These are phyloP conservation scores for Phalangium opilio DNA, from an alignment of 2,888 invertebrate species.

Conservation along the genomic window DNA sequence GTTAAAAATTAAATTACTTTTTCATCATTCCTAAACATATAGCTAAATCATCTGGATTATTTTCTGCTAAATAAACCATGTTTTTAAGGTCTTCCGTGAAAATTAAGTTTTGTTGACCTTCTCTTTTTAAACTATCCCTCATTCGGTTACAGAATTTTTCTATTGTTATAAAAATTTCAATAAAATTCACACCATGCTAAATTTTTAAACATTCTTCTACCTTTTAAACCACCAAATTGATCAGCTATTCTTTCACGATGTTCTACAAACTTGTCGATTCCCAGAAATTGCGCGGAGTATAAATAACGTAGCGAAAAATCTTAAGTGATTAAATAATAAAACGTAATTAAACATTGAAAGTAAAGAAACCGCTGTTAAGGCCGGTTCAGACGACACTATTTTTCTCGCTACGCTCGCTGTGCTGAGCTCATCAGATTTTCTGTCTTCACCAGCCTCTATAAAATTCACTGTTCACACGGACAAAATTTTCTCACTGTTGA, in stretches of 20 bases:
- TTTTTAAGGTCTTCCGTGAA: slow-evolving; percentile 74
- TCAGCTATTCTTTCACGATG: slow-evolving; percentile 20
- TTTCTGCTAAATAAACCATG: slow-evolving; percentile 53
- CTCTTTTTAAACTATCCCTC: slow-evolving; percentile 42
- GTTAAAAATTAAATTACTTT: slow-evolving; percentile 36
- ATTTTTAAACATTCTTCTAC: slow-evolving; percentile 12
- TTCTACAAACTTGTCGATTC: slow-evolving; percentile 22
- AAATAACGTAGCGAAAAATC: slow-evolving; percentile 13
- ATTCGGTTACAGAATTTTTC: slow-evolving; percentile 56
- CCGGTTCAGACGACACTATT: too few species aligned
- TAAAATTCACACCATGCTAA: not conserved
- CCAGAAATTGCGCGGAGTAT: slow-evolving; percentile 23
- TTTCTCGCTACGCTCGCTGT: too few species aligned
- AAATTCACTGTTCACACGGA: too few species aligned
- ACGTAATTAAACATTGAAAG: too few species aligned
- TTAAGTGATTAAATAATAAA: too few species aligned
- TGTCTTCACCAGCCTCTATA: too few species aligned
- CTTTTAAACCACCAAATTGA: slow-evolving; percentile 22
- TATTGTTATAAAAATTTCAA: slow-evolving; percentile 35
- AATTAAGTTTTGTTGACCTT: slow-evolving; percentile 43
- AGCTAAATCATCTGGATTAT: slow-evolving; percentile 43
- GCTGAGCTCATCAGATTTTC: too few species aligned
- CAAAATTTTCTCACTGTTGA: too few species aligned
- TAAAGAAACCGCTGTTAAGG: too few species aligned
- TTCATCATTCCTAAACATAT: slow-evolving; percentile 51